Evolutionary conservation across 2,113 vertebrate species (phyloP), one percentile per base, ranked within the genome.

Genomic region (Pelvicachromis taeniatus): DNA sequence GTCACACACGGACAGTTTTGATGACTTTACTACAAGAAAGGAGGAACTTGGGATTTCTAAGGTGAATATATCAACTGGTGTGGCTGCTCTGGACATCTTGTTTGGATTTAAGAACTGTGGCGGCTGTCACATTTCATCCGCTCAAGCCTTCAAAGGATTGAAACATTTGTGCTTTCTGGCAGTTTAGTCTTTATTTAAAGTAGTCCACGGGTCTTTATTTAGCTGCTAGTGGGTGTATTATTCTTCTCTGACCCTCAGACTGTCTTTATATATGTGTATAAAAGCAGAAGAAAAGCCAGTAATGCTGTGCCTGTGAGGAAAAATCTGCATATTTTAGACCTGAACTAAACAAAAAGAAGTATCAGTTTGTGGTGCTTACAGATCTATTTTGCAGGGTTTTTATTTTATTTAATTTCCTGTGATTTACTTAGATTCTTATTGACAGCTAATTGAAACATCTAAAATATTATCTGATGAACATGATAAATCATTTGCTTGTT

Each of bases 221-320:
- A 94, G 88, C 84, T 54, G 78, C 80, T 52, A 38, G 90, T 90
- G 81, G 83, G 89, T 82, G 87, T 88, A n/a, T 85, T 86, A 85
- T 88, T 92, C 85, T 90, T 90, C 55, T 58, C 55, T 88, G 83
- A 73, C 68, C 83, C 78, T 86, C 85, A 87, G 40, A 78, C 12
- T 21, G 70, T 48, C 29, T 83, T 50, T 85, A 7, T 17, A 16
- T 52, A 10, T 19, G 17, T 19, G 17, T 19, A 63, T 59, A 23
- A 83, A 84, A 31, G 29, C 45, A 81, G 10, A 85, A 78, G 16
- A 84, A 86, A 73, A 6, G 33, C 50, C 40, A 14, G 6, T 75
- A 13, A 65, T 85, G 61, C 33, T 85, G 73, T 33, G 75, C n/a
- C 29, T 21, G 12, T 26, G n/a, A 56, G 52, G 38, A 56, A 56